Conservation (phyloP, 2,113 vertebrate genomes). For the Agelaius tricolor region DNA sequence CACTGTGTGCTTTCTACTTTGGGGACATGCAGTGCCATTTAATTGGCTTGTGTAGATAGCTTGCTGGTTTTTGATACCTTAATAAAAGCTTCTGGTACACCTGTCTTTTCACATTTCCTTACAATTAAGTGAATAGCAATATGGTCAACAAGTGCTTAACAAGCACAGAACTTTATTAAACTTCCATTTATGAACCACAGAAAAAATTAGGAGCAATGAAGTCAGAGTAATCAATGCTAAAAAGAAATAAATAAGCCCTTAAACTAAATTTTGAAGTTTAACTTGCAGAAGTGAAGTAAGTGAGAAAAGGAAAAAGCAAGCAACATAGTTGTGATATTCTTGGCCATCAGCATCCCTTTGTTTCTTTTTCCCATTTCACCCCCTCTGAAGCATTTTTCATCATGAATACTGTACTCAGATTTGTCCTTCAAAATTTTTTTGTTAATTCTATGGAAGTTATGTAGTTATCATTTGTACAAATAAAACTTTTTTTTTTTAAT, state of each 20-base stretch:
- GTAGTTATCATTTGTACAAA: not conserved
- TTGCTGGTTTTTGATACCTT: not conserved
- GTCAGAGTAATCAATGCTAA: not conserved
- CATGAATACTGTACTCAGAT: not conserved
- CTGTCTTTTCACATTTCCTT: slow-evolving; percentile 33
- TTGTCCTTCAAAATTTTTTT: not conserved
- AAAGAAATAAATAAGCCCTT: not conserved
- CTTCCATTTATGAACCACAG: not conserved
- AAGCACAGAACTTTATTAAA: not conserved
- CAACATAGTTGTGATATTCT: not conserved
- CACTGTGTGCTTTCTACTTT: not conserved
- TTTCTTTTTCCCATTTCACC: not conserved
- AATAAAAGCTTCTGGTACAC: slow-evolving; percentile 33
- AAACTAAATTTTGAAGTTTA: not conserved
- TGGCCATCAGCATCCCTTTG: not conserved
- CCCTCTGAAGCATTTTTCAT: not conserved
- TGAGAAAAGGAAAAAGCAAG: not conserved
- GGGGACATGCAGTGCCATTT: not conserved
- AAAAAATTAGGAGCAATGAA: not conserved
- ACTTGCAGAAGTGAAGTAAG: not conserved
- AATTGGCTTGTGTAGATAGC: slow-evolving; percentile 9
- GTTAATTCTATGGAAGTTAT: not conserved
- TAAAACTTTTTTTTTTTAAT: accelerated
- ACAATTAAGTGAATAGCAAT: not conserved
- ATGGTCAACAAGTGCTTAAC: not conserved